phyloP scores from a whole-genome alignment of 2,888 invertebrate genomes.

The Zygothrica quintamaculata region DNA sequence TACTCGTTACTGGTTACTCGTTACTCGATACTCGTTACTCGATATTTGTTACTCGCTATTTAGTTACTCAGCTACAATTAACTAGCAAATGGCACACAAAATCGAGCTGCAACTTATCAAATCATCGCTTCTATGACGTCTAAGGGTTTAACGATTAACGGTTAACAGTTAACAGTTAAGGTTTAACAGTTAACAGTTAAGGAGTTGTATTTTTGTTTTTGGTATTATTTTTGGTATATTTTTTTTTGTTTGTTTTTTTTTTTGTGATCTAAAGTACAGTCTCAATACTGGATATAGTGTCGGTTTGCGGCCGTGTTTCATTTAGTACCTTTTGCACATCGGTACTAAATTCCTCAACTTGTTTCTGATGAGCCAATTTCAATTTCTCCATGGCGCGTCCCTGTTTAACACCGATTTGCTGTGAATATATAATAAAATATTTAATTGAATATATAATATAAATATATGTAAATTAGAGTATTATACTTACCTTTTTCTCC shows the following conservation, averaged over 20 bases:
- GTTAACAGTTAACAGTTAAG: constrained; percentile 25
- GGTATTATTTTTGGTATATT: constrained; percentile 5
- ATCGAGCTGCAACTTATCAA: constrained; percentile 1
- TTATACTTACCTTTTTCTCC: constrained; percentile 89
- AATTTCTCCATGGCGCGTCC: constrained; percentile 96
- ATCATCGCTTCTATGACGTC: not conserved
- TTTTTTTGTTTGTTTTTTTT: constrained; percentile 15
- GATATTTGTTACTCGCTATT: constrained; percentile 21
- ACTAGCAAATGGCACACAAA: constrained; percentile 42
- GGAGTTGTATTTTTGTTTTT: not conserved
- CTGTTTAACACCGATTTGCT: constrained; percentile 94
- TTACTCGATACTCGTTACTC: constrained; percentile 21
- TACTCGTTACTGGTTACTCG: constrained; percentile 25
- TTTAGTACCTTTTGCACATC: constrained; percentile 92
- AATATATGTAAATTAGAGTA: not conserved
- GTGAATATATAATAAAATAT: constrained; percentile 44
- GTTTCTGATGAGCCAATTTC: constrained; percentile 95
- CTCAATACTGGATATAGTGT: constrained; percentile 83
- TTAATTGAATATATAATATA: constrained; percentile 18
- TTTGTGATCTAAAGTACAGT: constrained; percentile 82
- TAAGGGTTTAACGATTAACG: constrained; percentile 34
- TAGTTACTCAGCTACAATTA: constrained; percentile 34
- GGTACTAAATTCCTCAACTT: constrained; percentile 94
- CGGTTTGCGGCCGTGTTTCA: constrained; percentile 75
- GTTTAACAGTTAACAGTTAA: constrained; percentile 6